Evolutionary conservation across 2,797 vertebrate species (phyloP).

Genomic region (Spea hammondii): DNA sequence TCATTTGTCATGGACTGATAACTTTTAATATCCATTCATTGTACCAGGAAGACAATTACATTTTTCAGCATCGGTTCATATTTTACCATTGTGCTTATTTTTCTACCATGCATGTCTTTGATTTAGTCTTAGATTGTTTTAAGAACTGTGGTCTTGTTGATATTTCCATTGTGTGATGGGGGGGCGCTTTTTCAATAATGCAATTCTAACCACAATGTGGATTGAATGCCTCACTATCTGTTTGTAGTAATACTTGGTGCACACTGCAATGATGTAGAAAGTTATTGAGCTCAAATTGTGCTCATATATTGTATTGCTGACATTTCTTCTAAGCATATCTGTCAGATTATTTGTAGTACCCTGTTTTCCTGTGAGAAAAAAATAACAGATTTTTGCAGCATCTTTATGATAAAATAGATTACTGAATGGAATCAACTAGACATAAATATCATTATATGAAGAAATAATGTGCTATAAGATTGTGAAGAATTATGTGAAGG

Average conservation of each 20-base stretch:
- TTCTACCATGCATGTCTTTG: background rate
- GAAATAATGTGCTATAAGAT: conserved; percentile 20
- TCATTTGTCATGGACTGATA: background rate
- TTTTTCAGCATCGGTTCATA: conserved; percentile 11
- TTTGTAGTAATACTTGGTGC: conserved; percentile 36
- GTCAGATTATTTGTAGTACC: conserved; percentile 41
- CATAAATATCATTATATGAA: conserved; percentile 29
- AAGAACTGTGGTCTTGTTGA: conserved; percentile 15
- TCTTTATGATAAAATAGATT: conserved; percentile 30
- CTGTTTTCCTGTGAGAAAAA: conserved; percentile 18
- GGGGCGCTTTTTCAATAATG: conserved; percentile 36
- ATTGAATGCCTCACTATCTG: conserved; percentile 45
- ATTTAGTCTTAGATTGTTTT: conserved; percentile 31
- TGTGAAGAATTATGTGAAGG: conserved; percentile 9
- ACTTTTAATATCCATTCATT: conserved; percentile 6
- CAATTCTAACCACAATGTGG: conserved; percentile 36
- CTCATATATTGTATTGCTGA: conserved; percentile 41
- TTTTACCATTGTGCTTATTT: conserved; percentile 14
- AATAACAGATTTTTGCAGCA: conserved; percentile 12
- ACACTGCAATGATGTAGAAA: conserved; percentile 45
- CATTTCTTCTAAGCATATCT: conserved; percentile 42
- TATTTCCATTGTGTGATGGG: conserved; percentile 19
- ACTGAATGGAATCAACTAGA: conserved; percentile 22
- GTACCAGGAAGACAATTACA: conserved; percentile 9
- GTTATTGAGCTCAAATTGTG: conserved; percentile 45